phyloP scores from a whole-genome alignment of 2,113 vertebrate genomes.

The Microcebus murinus region DNA sequence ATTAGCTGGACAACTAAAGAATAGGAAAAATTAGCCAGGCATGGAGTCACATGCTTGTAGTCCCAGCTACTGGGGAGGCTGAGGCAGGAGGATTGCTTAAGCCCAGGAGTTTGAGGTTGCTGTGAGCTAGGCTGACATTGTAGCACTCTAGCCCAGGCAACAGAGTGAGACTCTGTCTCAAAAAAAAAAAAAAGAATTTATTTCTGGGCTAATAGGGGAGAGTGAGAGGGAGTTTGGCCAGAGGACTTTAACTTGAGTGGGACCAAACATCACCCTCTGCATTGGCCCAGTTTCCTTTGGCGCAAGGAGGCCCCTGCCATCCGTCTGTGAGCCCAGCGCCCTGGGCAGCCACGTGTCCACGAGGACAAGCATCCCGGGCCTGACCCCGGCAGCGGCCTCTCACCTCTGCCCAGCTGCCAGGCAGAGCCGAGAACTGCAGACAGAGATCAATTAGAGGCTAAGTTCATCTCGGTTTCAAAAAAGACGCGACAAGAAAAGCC shows the following conservation, averaged over 20 bases:
- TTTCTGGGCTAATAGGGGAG: too few relatives aligned
- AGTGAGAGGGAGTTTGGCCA: background rate
- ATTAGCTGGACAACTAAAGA: too few relatives aligned
- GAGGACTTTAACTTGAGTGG: background rate
- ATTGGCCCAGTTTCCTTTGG: background rate
- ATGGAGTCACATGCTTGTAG: too few relatives aligned
- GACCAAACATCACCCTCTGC: background rate
- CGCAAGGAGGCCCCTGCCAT: background rate
- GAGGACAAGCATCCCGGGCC: rapidly evolving
- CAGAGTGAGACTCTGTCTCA: too few relatives aligned
- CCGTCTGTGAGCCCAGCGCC: background rate
- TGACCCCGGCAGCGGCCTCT: background rate
- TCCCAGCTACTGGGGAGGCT: too few relatives aligned
- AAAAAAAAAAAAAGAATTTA: too few relatives aligned
- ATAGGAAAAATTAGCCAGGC: too few relatives aligned
- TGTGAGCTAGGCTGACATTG: too few relatives aligned
- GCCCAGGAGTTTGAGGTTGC: too few relatives aligned
- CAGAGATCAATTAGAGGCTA: constrained; percentile 62
- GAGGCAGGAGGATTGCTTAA: too few relatives aligned
- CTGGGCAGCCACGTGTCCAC: rapidly evolving
- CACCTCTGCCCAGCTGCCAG: background rate
- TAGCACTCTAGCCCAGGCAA: too few relatives aligned
- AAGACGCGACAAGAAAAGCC: constrained; percentile 66
- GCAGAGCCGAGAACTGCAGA: constrained; percentile 35
- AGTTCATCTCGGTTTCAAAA: constrained; percentile 59